Evolutionary conservation across 2,888 invertebrate species (phyloP).

Genomic region (Eueremaeus valkanovi): DNA sequence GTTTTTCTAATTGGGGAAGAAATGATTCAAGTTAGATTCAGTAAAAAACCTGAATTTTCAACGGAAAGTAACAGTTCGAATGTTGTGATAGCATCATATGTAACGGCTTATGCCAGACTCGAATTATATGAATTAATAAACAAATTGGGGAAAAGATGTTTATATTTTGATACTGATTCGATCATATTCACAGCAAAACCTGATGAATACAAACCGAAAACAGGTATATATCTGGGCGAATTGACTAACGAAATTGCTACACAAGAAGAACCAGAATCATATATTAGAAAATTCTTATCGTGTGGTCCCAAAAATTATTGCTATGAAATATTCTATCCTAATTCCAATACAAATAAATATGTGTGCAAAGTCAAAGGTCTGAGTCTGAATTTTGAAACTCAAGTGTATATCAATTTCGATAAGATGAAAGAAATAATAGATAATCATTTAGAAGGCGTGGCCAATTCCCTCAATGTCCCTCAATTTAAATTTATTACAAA

Average conservation of each 20-base stretch:
- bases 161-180: conserved; percentile 53
- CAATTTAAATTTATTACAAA: too few relatives aligned
- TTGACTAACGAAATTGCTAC: conserved; percentile 51
- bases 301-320: conserved; percentile 52
- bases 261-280: conserved; percentile 46
- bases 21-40: conserved; percentile 1
- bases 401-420: conserved; percentile 45
- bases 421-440: conserved; percentile 43
- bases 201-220: conserved; percentile 45
- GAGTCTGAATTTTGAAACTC: conserved; percentile 45
- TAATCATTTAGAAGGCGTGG: too few relatives aligned
- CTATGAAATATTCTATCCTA: conserved; percentile 45
- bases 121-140: conserved; percentile 51
- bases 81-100: conserved; percentile 51
- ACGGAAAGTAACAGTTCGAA: conserved; percentile 43
- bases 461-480: too few relatives aligned
- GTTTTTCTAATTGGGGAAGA: background rate
- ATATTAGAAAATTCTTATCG: conserved; percentile 50
- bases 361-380: conserved; percentile 49
- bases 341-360: background rate
- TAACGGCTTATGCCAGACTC: conserved; percentile 51
- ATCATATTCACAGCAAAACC: conserved; percentile 48
- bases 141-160: conserved; percentile 48
- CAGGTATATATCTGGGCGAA: conserved; percentile 51
- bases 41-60: background rate